Evolutionary conservation across 2,888 invertebrate species (phyloP), one percentile per base, ranked within the genome.

Genomic region (Phymatocera aterrima): DNA sequence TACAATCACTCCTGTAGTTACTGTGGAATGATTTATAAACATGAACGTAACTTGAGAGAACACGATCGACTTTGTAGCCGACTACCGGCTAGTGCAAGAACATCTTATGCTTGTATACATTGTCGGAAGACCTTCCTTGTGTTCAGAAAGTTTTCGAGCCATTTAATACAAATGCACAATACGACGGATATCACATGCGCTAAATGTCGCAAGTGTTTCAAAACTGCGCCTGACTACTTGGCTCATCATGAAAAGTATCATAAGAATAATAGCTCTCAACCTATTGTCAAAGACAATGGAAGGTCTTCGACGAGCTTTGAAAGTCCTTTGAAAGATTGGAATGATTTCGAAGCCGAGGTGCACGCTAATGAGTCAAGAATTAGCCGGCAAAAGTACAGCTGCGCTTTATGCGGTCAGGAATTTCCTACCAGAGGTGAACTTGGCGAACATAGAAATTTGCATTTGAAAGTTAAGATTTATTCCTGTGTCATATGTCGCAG

Each of bases 381-480:
- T 15, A 77, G 31, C 15, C 21, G 37, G 2, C 81, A 81, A 15
- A 83, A 78, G 18, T 85, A 92, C 83, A 92, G 92, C 77, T 94
- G 94, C 80, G 92, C 92, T 15, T 93, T 94, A 70, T 95, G 95
- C 83, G 93, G 93, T 18, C 93, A 93, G 85, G 92, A 93, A 75
- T 94, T 94, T 88, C 88, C 92, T 70, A 92, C 93, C 3, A 92
- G 93, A 31, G 91, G 92, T 0, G 94, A 94, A 82, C 90, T 94
- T 1, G 93, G 93, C 0, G 94, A 94, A 84, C 95, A 95, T 84
- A 92, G 94, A 80, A 94, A 93, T 84, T 92, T 93, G 4, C 95
- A 95, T 87, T 91, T 94, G 81, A 93, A 94, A 83, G 92, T 94
- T 1, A 95, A 94, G 84, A 92, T 94, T 70, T 94, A 93, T 81